These are phyloP conservation scores for Trachurus trachurus DNA, from an alignment of 2,797 vertebrate genomes.

Conservation along the genomic window DNA sequence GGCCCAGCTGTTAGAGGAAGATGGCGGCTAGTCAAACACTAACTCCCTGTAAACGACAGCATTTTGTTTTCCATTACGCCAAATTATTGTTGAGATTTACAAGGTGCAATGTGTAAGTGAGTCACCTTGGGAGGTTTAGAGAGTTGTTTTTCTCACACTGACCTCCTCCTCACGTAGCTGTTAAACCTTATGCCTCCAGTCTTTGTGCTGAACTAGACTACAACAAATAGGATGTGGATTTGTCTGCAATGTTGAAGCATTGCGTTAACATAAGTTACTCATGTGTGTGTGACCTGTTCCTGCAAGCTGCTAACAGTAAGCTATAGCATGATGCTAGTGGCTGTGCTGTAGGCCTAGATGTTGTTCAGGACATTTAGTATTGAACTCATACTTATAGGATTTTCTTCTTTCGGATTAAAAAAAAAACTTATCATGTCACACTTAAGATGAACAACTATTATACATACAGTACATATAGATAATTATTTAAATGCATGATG, in stretches of 20 bases:
- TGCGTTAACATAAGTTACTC: neutral
- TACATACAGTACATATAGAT: neutral
- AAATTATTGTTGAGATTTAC: slow-evolving; percentile 12
- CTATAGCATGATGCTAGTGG: neutral
- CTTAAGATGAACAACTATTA: neutral
- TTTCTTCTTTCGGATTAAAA: neutral
- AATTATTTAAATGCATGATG: neutral
- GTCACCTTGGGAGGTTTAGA: neutral
- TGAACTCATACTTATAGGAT: neutral
- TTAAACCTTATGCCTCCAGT: neutral
- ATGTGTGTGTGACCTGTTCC: neutral
- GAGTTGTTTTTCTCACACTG: neutral
- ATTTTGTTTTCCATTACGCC: slow-evolving; percentile 7
- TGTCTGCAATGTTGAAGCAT: neutral
- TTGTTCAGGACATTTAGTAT: neutral
- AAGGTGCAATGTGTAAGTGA: neutral
- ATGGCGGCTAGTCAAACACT: neutral
- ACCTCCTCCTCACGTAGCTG: neutral
- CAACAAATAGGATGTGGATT: neutral
- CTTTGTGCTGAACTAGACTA: neutral
- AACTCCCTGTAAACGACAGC: neutral
- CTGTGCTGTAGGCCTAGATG: neutral
- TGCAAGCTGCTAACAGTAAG: neutral
- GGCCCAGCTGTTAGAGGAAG: slow-evolving; percentile 32
- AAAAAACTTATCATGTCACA: neutral